These are phyloP conservation scores for Meriones psammophilus DNA, from an alignment of 2,797 vertebrate genomes.

Conservation along the genomic window DNA sequence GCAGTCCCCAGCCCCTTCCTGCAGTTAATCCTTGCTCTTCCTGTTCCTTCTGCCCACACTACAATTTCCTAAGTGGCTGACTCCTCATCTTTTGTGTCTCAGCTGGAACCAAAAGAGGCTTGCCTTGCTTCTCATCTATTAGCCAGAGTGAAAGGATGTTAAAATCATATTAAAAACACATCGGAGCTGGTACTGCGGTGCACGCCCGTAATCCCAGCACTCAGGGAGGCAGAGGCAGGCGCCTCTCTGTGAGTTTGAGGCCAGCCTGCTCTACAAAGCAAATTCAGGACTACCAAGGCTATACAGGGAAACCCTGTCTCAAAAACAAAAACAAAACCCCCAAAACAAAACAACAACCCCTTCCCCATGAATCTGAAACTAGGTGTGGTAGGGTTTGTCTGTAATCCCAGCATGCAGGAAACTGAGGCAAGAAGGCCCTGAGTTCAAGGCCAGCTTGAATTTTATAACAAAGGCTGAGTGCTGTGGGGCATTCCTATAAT, in stretches of 20 bases:
- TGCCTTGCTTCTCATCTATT: not conserved
- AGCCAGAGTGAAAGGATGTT: not conserved
- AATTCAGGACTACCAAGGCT: too few relatives aligned
- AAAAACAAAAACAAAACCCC: too few relatives aligned
- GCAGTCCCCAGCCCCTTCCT: not conserved
- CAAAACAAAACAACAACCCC: too few relatives aligned
- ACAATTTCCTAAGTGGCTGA: not conserved
- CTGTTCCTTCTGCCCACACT: not conserved
- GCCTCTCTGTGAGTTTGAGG: too few relatives aligned
- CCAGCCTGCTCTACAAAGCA: too few relatives aligned
- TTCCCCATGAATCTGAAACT: not conserved
- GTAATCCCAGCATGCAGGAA: not conserved
- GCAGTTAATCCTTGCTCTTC: not conserved
- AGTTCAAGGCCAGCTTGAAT: not conserved
- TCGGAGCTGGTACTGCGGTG: not conserved
- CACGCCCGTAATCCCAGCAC: not conserved
- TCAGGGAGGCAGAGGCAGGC: not conserved
- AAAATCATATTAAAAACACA: not conserved
- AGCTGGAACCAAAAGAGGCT: constrained; percentile 1
- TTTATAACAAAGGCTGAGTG: not conserved
- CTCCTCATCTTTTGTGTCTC: constrained; percentile 18
- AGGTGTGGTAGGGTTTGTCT: not conserved
- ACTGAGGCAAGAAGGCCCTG: not conserved
- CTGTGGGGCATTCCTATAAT: not conserved
- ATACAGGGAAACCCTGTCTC: too few relatives aligned